phyloP scores from a whole-genome alignment of 2,113 vertebrate species.

The Mesoclemmys tuberculata region DNA sequence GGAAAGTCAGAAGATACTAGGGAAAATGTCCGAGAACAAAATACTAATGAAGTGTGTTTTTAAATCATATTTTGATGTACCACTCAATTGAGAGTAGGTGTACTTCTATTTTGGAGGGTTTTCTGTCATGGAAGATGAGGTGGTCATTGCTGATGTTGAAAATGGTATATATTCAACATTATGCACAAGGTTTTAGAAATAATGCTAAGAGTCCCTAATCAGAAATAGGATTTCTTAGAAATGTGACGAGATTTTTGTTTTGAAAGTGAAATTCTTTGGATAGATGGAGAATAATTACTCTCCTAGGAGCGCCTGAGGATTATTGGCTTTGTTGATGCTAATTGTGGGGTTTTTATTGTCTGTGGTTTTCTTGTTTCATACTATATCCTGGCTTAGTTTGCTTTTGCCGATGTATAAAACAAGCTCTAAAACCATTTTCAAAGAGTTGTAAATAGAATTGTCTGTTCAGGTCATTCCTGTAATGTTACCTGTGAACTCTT shows the following conservation, averaged over 20 bases:
- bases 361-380: neutral
- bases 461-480: neutral
- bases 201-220: neutral
- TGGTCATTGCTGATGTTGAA: neutral
- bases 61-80: neutral
- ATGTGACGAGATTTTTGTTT: neutral
- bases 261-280: neutral
- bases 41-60: neutral
- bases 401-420: neutral
- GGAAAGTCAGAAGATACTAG: neutral
- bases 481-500: neutral
- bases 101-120: neutral
- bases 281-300: neutral
- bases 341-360: neutral
- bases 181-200: neutral
- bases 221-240: neutral
- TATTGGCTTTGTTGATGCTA: neutral
- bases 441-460: neutral
- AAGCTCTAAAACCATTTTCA: neutral
- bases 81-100: neutral
- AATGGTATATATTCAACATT: neutral
- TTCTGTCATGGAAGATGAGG: neutral
- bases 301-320: neutral
- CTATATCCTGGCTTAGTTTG: neutral
- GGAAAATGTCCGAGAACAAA: neutral